Evolutionary conservation across 2,113 vertebrate species (phyloP).

Genomic region (Prunella himalayana): DNA sequence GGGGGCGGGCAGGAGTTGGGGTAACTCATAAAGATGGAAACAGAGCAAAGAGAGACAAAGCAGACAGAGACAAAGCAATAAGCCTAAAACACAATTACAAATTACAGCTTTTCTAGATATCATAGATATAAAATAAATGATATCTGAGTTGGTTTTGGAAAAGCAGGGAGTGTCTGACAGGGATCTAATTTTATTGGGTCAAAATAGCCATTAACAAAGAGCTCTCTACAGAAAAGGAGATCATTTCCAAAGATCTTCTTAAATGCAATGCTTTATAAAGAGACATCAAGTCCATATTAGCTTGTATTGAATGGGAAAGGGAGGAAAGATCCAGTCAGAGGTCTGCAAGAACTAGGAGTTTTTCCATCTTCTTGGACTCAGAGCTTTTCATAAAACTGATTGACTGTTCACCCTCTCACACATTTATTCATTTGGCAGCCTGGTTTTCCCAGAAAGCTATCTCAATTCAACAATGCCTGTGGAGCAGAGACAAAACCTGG

Average conservation of each 20-base stretch:
- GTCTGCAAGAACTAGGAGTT: neutral
- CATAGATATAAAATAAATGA: neutral
- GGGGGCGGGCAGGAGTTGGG: neutral
- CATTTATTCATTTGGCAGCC: slow-evolving; percentile 52
- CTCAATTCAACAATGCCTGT: slow-evolving; percentile 25
- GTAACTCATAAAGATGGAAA: neutral
- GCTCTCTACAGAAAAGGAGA: neutral
- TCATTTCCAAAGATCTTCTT: neutral
- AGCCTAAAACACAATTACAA: neutral
- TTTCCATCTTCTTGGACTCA: neutral
- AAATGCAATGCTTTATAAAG: neutral
- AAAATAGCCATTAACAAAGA: neutral
- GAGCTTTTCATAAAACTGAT: slow-evolving; percentile 25
- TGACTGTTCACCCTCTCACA: neutral
- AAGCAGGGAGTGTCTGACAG: neutral
- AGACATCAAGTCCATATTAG: neutral
- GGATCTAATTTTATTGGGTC: neutral
- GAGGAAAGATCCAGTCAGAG: neutral
- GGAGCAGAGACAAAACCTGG: slow-evolving; percentile 33
- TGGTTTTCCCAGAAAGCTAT: slow-evolving; percentile 11
- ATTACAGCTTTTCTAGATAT: neutral
- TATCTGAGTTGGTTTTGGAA: neutral
- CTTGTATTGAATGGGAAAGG: neutral
- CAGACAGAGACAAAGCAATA: neutral
- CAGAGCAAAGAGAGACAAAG: neutral